Evolutionary conservation across 2,113 vertebrate species (phyloP), one percentile per base, ranked within the genome.

Genomic region (Calonectris borealis): DNA sequence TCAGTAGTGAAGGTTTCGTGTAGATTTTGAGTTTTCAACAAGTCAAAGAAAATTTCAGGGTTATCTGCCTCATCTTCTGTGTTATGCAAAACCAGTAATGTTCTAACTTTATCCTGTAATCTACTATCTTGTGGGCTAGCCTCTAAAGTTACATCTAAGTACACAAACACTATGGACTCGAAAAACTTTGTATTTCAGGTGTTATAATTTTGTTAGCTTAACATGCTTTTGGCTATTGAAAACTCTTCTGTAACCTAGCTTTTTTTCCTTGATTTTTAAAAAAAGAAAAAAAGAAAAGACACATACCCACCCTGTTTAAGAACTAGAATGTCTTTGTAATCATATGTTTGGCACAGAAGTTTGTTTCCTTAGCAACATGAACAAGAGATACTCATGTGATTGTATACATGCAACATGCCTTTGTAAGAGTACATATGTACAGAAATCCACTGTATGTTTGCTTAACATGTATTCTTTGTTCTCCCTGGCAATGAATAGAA

Each of bases 321-420:
- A 83, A 70, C 16, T 62, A 32, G 48, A 77, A 66, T 60, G 15
- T 58, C 36, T 92, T 88, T 62, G n/a, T 55, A 55, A 26, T 78
- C 10, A 1, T 65, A 25, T 52, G 25, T 81, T 90, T 90, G 79
- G 22, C 22, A 52, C 9, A 61, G 19, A 40, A 76, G 18, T 88
- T 88, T 44, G 44, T 92, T 96, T 90, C 93, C 85, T 34, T 88
- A 71, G 93, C 51, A 89, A 84, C 72, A 16, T 38, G 24, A 86
- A 58, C 42, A 65, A 83, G 69, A 34, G 52, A 54, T 73, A 31
- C 9, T 7, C 9, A 9, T 72, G 64, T 83, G 32, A 34, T 40
- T 48, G 2, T 65, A 24, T n/a, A 34, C 49, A 38, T 44, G 40
- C 49, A 69, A 5, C 27, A 17, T 85, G 17, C 49, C 20, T 90